Evolutionary conservation across 2,888 invertebrate genomes (phyloP), one percentile per base, ranked within the genome.

Genomic region (Rhingia campestris): DNA sequence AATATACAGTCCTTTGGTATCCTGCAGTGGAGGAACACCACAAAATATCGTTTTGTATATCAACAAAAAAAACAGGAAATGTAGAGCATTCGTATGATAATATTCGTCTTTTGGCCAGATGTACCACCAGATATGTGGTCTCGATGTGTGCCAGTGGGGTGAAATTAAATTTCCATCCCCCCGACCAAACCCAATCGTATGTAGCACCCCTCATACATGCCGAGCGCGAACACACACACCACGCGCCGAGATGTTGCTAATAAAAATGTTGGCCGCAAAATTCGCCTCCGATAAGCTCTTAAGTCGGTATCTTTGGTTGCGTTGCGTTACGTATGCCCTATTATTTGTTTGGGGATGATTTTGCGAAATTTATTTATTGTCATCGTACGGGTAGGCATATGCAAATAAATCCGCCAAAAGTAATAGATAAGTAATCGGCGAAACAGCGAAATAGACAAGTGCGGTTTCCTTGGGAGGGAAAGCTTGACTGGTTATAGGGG

Each of bases 341-440:
- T 49, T 67, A 51, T 70, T 58, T 51, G 56, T 64, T 64, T 56
- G 43, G 30, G n/a, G 49, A 47, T 53, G 59, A 12, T 37, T 7
- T 39, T 41, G 14, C 56, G n/a, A 33, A 37, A 84, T 75, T 84
- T 84, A 84, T 84, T 79, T 84, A 84, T 84, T 84, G 84, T 84
- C 84, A 80, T 84, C 84, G 80, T 84, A 69, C 84, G 70, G 69
- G 74, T 66, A 80, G 84, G 80, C 84, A 84, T 84, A 84, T 84
- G 84, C 84, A 84, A 84, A 84, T 84, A 84, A 84, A 84, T 84
- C 84, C 84, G 80, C 84, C 84, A 84, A 80, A 84, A 84, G 84
- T 84, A 84, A 84, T 84, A 84, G 84, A 84, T 84, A 84, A 80
- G 84, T 84, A 84, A 84, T 84, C 84, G 80, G 80, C 54, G 70